Conservation (phyloP, 2,888 invertebrate species). For the Drosophila kokeensis region DNA sequence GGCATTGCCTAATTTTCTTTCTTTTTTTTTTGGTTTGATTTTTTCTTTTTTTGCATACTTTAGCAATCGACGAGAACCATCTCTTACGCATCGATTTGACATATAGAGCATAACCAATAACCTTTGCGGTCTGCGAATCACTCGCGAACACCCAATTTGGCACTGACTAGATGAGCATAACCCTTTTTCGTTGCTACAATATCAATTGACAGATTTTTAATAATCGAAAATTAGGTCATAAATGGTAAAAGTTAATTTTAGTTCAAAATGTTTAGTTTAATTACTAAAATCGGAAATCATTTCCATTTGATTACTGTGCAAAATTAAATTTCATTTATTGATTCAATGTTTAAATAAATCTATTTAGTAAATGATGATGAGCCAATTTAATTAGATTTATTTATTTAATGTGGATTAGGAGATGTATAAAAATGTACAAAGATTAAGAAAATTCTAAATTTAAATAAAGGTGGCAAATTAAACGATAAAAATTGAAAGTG, state of each 20-base stretch:
- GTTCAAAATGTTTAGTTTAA: background rate
- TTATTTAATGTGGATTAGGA: background rate
- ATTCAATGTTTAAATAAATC: background rate
- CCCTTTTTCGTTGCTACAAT: slow-evolving; percentile 8
- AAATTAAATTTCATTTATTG: background rate
- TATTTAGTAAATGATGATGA: background rate
- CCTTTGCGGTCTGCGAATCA: slow-evolving; percentile 42
- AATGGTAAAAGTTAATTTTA: background rate
- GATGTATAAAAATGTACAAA: background rate
- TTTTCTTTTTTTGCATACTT: slow-evolving; percentile 16
- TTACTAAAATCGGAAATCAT: background rate
- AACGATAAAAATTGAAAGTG: background rate
- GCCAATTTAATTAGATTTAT: background rate
- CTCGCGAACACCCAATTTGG: slow-evolving; percentile 14
- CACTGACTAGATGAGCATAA: slow-evolving; percentile 2
- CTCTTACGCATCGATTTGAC: slow-evolving; percentile 10
- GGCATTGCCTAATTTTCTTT: slow-evolving; percentile 41
- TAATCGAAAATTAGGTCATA: slow-evolving; percentile 7
- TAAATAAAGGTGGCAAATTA: background rate
- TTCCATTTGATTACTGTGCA: background rate
- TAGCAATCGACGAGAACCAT: slow-evolving; percentile 12
- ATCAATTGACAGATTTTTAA: slow-evolving; percentile 2
- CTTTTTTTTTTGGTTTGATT: slow-evolving; percentile 11
- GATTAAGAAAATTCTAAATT: rapidly evolving
- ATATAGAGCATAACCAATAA: slow-evolving; percentile 58